phyloP scores from a whole-genome alignment of 2,113 vertebrate genomes.

The Nerophis lumbriciformis region DNA sequence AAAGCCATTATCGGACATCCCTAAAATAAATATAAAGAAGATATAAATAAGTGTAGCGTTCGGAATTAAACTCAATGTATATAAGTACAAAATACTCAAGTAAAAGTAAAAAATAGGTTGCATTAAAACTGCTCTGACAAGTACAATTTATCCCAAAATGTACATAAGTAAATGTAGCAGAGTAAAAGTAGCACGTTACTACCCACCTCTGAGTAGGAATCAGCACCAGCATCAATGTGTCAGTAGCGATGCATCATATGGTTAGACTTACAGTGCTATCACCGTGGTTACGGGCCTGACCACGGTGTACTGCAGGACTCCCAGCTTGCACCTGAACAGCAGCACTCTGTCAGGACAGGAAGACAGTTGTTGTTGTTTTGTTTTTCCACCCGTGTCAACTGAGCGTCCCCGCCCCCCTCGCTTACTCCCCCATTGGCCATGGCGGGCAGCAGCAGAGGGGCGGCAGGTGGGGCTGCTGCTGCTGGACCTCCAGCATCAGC shows the following conservation, averaged over 20 bases:
- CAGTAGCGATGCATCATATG: neutral
- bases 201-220: too few relatives aligned
- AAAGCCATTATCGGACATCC: too few relatives aligned
- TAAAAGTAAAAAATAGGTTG: too few relatives aligned
- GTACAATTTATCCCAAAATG: too few relatives aligned
- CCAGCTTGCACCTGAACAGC: conserved; percentile 90
- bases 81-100: too few relatives aligned
- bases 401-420: neutral
- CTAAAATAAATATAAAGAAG: too few relatives aligned
- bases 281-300: conserved; percentile 92
- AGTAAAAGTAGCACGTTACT: too few relatives aligned
- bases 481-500: conserved; percentile 91
- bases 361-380: neutral
- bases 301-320: conserved; percentile 93
- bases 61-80: too few relatives aligned
- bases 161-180: too few relatives aligned
- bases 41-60: too few relatives aligned
- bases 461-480: conserved; percentile 89
- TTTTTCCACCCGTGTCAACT: neutral
- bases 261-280: conserved; percentile 81
- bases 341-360: conserved; percentile 79
- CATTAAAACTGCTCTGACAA: too few relatives aligned
- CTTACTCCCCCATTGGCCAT: conserved; percentile 98
- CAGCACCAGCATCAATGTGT: too few relatives aligned
- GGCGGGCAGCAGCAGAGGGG: conserved; percentile 92